Evolutionary conservation across 1,140 invertebrate species (phyloP).

Genomic region (Polypedilum vanderplanki): DNA sequence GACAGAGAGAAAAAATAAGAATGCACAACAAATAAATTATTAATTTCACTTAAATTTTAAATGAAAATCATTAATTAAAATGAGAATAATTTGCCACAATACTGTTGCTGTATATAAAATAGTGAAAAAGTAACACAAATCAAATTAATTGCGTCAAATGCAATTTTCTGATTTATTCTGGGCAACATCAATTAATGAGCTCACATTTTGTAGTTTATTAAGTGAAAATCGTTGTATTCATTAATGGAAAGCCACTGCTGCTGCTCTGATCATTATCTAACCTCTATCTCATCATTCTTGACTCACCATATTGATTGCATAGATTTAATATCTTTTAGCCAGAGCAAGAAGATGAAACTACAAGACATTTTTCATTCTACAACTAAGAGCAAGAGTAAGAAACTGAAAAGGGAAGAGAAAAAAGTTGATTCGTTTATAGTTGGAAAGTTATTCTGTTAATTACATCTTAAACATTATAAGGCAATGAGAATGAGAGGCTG

Average conservation of each 20-base stretch:
- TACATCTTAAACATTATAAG: slow-evolving; percentile 10
- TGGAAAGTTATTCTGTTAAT: slow-evolving; percentile 19
- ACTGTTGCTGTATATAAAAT: too few species aligned
- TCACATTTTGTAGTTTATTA: not conserved
- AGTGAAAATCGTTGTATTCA: slow-evolving; percentile 20
- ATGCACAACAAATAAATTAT: too few species aligned
- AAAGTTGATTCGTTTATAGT: slow-evolving; percentile 19
- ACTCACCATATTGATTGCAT: not conserved
- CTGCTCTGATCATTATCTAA: not conserved
- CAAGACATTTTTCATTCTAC: slow-evolving; percentile 18
- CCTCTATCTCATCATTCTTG: not conserved
- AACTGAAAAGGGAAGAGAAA: not conserved
- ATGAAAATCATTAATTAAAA: too few species aligned
- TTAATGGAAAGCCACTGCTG: slow-evolving; percentile 9
- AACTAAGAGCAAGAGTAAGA: too few species aligned
- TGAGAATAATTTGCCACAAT: not conserved
- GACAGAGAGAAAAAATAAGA: too few species aligned
- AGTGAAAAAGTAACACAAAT: too few species aligned
- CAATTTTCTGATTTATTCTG: slow-evolving; percentile 1
- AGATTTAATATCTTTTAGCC: not conserved
- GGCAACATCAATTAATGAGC: not conserved
- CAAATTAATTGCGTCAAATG: not conserved
- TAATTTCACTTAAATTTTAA: too few species aligned
- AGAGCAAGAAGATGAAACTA: not conserved
- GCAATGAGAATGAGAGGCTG: not conserved